Evolutionary conservation across 2,888 invertebrate species (phyloP), one percentile per base, ranked within the genome.

Genomic region (Rosalia funebris): DNA sequence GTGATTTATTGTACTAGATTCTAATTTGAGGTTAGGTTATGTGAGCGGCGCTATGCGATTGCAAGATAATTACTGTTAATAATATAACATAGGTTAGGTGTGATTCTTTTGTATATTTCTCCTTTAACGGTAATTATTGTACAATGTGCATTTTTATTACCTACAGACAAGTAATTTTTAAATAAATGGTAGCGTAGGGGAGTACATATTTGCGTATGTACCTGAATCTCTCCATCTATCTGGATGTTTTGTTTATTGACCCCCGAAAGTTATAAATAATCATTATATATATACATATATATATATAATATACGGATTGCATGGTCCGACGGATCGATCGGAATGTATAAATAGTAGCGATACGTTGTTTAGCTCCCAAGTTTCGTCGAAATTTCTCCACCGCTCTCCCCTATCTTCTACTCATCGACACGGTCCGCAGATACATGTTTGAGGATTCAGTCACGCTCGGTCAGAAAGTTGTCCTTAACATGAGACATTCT

Each of bases 181-280:
- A 55, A 62, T 60, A 48, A 58, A 50, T 39, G 56, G 47, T 54
- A 48, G 60, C 66, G 70, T 68, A 66, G 70, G 32, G 37, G 71
- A 75, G 78, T 78, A 77, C 77, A 79, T 78, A 78, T 78, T 74
- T 41, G 59, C 71, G 71, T 78, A 79, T 78, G 77, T 79, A 79
- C 77, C 78, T 78, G 79, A 78, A 76, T 72, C 69, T 71, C 66
- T 60, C 62, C 57, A 56, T 63, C 60, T 52, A 45, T 56, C 52
- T 50, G 48, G 46, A 60, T 60, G 53, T 55, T 57, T 41, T 42
- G 50, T 59, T 59, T 55, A 60, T 55, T 56, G 25, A 11, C 31
- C 53, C 41, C 42, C 31, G 25, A 17, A 42, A 32, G 17, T 19
- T 41, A 41, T 42, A 44, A 25, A 25, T 5, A 25, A 25, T 5